A percentile compares a stretch with the other conserved stretches of the same genome.
phyloP scores from a whole-genome alignment of 2,888 invertebrate genomes.

The Noctua janthe region DNA sequence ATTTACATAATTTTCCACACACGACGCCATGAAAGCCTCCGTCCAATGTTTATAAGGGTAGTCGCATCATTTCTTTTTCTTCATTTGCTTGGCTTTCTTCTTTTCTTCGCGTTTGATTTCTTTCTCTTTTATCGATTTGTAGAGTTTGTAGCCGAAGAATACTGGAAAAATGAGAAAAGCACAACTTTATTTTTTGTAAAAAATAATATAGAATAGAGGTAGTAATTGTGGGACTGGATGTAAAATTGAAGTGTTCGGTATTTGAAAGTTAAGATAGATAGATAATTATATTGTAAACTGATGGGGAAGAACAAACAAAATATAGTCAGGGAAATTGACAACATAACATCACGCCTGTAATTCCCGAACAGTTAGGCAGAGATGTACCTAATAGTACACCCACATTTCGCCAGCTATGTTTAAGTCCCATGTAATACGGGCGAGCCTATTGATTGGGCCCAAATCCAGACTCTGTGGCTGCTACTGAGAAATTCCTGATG shows the following conservation, averaged over 20 bases:
- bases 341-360: no score
- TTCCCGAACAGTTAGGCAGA: no score
- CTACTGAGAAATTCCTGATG: no score
- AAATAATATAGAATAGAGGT: no score
- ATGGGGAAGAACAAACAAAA: neutral
- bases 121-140: constrained; percentile 94
- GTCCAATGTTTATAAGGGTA: constrained; percentile 21
- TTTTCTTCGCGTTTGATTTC: constrained; percentile 95
- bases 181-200: neutral
- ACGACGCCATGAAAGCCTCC: constrained; percentile 47
- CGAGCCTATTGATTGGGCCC: no score
- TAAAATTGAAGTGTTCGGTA: neutral
- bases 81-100: constrained; percentile 94
- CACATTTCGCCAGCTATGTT: no score
- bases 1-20: constrained; percentile 65
- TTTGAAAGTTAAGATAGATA: neutral
- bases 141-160: constrained; percentile 96
- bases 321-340: neutral
- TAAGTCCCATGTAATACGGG: no score
- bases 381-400: no score
- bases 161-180: constrained; percentile 90
- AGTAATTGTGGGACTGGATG: neutral
- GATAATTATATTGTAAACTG: neutral
- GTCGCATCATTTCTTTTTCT: constrained; percentile 92
- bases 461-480: no score